A percentile compares a stretch with the other conserved stretches of the same genome.
phyloP scores from a whole-genome alignment of 2,888 invertebrate species.

The Drosophila buzzatii region DNA sequence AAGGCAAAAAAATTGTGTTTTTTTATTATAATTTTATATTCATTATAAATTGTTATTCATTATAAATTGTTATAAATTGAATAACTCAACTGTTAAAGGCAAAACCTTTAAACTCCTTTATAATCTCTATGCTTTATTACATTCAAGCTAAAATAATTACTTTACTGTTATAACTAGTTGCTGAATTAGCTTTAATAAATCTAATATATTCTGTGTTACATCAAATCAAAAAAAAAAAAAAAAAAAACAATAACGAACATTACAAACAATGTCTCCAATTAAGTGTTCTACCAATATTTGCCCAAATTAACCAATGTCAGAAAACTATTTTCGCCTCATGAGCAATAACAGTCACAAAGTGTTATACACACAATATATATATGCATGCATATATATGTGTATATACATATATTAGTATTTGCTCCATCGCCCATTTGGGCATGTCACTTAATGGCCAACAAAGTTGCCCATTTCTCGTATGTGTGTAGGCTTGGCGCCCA shows the following conservation, averaged over 20 bases:
- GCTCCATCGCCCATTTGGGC: slow-evolving; percentile 34
- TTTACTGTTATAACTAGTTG: neutral
- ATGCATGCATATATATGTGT: neutral
- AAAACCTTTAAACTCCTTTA: neutral
- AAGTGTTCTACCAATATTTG: slow-evolving; percentile 19
- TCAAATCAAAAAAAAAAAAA: too few species aligned
- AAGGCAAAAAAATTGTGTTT: too few species aligned
- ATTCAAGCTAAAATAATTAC: neutral
- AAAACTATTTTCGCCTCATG: slow-evolving; percentile 14
- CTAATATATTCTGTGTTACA: neutral
- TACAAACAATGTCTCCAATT: neutral
- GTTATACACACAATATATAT: neutral
- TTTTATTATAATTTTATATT: too few species aligned
- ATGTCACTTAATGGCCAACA: slow-evolving; percentile 41
- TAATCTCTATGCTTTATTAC: neutral
- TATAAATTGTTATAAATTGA: too few species aligned
- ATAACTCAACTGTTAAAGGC: neutral
- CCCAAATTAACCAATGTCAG: neutral
- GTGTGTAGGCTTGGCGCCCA: slow-evolving; percentile 30
- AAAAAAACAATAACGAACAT: neutral
- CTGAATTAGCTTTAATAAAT: neutral
- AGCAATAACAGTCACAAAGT: neutral
- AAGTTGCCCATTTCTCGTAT: slow-evolving; percentile 40
- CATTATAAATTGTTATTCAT: too few species aligned
- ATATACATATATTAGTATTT: slow-evolving; percentile 7